Conservation (phyloP, 2,888 invertebrate species). For the Bellardia pandia region DNA sequence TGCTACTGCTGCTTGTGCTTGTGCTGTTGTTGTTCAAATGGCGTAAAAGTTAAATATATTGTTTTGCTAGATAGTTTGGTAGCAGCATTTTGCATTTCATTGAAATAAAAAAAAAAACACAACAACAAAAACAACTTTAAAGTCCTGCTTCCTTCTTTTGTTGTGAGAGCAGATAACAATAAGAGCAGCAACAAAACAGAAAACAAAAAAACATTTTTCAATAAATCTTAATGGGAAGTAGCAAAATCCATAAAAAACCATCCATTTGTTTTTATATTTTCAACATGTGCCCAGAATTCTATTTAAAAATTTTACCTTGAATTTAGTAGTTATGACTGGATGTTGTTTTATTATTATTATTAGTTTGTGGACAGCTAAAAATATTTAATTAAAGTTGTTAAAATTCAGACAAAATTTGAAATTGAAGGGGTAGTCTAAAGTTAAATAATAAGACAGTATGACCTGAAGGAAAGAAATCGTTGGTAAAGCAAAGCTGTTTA, state of each 20-base stretch:
- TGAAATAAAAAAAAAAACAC: background rate
- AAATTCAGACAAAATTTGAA: too few relatives aligned
- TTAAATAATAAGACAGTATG: too few relatives aligned
- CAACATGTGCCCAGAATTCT: too few relatives aligned
- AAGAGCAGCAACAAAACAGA: background rate
- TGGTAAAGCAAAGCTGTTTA: too few relatives aligned
- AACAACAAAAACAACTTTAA: conserved; percentile 2
- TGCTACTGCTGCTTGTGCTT: background rate
- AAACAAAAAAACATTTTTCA: conserved; percentile 11
- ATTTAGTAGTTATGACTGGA: too few relatives aligned
- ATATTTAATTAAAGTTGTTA: too few relatives aligned
- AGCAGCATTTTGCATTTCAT: conserved; percentile 9
- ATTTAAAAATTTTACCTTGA: too few relatives aligned
- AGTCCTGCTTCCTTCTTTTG: conserved; percentile 20
- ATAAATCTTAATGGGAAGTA: conserved; percentile 33
- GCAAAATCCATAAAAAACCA: background rate
- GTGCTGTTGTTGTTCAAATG: conserved; percentile 22
- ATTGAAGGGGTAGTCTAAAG: too few relatives aligned
- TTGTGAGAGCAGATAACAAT: conserved; percentile 11
- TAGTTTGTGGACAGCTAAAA: too few relatives aligned
- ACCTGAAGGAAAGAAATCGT: too few relatives aligned
- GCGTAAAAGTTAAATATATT: conserved; percentile 32
- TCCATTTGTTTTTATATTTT: too few relatives aligned
- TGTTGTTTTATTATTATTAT: too few relatives aligned
- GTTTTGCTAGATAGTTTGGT: conserved; percentile 8